These are phyloP conservation scores for Seira ritae DNA, from an alignment of 2,888 invertebrate genomes.

Conservation along the genomic window DNA sequence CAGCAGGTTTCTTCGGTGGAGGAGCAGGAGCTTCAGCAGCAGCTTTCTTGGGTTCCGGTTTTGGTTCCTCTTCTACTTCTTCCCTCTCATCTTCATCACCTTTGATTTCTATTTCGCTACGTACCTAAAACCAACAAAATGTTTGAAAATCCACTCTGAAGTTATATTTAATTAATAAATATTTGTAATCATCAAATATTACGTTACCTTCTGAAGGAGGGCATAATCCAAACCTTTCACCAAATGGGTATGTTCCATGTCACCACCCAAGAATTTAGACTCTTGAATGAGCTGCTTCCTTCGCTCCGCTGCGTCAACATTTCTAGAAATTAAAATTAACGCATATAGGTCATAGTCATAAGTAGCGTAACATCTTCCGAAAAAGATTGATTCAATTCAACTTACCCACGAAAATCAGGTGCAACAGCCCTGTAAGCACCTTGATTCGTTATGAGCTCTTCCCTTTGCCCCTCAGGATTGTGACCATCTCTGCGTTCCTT, in stretches of 20 bases:
- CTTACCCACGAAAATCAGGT: slow-evolving; percentile 93
- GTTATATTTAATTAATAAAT: background rate
- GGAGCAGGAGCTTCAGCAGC: slow-evolving; percentile 74
- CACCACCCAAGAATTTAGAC: slow-evolving; percentile 99
- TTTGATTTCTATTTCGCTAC: slow-evolving; percentile 90
- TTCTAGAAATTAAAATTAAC: slow-evolving; percentile 72
- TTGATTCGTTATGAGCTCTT: slow-evolving; percentile 87
- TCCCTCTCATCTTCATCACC: slow-evolving; percentile 87
- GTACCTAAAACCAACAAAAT: slow-evolving; percentile 75
- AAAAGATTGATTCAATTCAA: no score
- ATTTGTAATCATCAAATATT: background rate
- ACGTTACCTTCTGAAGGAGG: slow-evolving; percentile 87
- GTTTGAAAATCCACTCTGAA: no score
- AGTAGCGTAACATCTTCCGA: slow-evolving; percentile 37
- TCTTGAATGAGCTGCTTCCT: slow-evolving; percentile 96
- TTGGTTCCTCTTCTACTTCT: slow-evolving; percentile 80
- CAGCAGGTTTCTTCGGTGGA: slow-evolving; percentile 70
- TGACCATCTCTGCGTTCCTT: slow-evolving; percentile 92
- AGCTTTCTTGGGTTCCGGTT: slow-evolving; percentile 76
- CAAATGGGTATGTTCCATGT: slow-evolving; percentile 99
- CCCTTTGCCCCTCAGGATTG: slow-evolving; percentile 87
- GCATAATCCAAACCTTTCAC: slow-evolving; percentile 98
- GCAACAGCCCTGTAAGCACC: slow-evolving; percentile 96
- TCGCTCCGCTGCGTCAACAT: slow-evolving; percentile 93
- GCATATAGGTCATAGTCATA: background rate